phyloP scores from a whole-genome alignment of 2,888 invertebrate genomes.

The Quadriops clusia region DNA sequence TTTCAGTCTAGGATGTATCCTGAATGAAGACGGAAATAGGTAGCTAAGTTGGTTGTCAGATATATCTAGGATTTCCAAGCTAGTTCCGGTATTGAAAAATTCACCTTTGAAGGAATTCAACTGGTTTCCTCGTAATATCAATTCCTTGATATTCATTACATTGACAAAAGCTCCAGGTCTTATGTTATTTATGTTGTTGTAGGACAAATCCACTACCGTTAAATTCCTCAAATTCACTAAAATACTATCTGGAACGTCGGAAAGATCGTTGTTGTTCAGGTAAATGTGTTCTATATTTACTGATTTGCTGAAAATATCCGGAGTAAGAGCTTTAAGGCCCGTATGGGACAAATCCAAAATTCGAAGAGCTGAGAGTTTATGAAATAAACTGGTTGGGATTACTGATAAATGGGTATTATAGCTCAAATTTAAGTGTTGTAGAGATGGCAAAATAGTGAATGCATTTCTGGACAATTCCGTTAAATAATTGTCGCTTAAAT shows the following conservation, averaged over 20 bases:
- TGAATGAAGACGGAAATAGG: slow-evolving; percentile 73
- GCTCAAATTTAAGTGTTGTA: slow-evolving; percentile 65
- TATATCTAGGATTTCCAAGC: slow-evolving; percentile 68
- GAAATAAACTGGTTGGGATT: slow-evolving; percentile 54
- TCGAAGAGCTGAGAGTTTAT: slow-evolving; percentile 55
- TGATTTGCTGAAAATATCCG: slow-evolving; percentile 58
- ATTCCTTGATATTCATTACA: slow-evolving; percentile 57
- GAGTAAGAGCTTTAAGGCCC: slow-evolving; percentile 59
- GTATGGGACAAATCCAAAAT: slow-evolving; percentile 64
- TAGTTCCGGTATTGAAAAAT: slow-evolving; percentile 72
- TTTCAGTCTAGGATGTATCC: slow-evolving; percentile 67
- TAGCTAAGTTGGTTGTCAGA: slow-evolving; percentile 71
- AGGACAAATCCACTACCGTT: slow-evolving; percentile 62
- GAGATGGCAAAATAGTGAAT: slow-evolving; percentile 52
- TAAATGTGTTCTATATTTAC: slow-evolving; percentile 54
- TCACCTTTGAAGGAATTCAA: slow-evolving; percentile 72
- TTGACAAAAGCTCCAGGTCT: slow-evolving; percentile 66
- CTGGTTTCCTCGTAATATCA: slow-evolving; percentile 66
- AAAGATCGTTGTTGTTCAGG: slow-evolving; percentile 59
- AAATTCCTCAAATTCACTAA: slow-evolving; percentile 69
- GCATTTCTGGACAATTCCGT: slow-evolving; percentile 58
- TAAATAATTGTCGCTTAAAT: slow-evolving; percentile 69
- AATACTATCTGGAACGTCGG: slow-evolving; percentile 64
- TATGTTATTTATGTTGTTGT: slow-evolving; percentile 66
- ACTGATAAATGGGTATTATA: slow-evolving; percentile 56